Evolutionary conservation across 2,113 vertebrate genomes (phyloP), one percentile per base, ranked within the genome.

Genomic region (Pterophyllum scalare): DNA sequence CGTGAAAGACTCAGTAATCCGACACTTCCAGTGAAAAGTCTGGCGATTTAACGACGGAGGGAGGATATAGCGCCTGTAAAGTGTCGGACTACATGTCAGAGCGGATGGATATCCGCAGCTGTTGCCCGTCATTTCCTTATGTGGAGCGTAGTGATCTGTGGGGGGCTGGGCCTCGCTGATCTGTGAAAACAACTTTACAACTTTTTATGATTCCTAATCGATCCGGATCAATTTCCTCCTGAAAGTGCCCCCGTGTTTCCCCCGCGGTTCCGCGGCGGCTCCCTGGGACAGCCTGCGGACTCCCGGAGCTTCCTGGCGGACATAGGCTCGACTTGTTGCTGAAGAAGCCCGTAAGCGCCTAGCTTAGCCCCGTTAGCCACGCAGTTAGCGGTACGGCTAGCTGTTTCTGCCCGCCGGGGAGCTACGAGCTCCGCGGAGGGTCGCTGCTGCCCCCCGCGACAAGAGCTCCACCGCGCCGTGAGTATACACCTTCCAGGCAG

Each of bases 111-210:
- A 75, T 11, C 0, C 0, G 1, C 0, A 52, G 64, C 5, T 38
- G 84, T 40, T 28, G 7, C 43, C 33, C 15, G 88, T 80, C 72
- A 89, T 83, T 89, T 93, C 93, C 92, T 92, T 91, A 91, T 90
- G 84, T 90, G 90, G 91, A 77, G 83, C 74, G 82, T 77, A 83
- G 70, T 54, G 82, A 57, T 40, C 24, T 26, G 1, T 4, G 54
- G 83, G 90, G 89, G 87, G 75, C 43, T 20, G 88, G 89, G 78
- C 61, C 81, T 89, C 61, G 20, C 57, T 75, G 82, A 56, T 65
- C 67, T 40, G 75, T 64, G 62, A 84, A 92, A 89, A 89, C 59
- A 83, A 91, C 74, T 91, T 89, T 59, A 13, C 6, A 91, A 94
- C 88, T 94, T 92, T 82, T 33, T 8, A 7, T 11, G 1, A 13